Conservation (phyloP, 2,797 vertebrate genomes). For the Steatocranus sp. region DNA sequence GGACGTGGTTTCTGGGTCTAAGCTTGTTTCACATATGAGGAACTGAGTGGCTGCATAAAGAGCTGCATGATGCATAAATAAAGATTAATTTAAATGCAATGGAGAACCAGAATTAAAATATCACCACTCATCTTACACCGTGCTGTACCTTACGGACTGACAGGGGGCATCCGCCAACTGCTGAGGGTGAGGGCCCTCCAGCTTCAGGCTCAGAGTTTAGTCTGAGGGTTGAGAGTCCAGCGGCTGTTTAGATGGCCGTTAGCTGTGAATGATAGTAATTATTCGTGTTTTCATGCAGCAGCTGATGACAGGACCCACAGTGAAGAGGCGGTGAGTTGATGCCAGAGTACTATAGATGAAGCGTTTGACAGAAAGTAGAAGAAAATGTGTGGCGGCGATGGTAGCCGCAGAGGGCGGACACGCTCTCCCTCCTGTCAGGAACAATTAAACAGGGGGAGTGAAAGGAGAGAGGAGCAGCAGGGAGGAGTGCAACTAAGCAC, state of each 20-base stretch:
- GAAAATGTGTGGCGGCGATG: background rate
- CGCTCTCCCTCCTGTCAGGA: slow-evolving; percentile 8
- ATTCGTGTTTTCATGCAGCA: background rate
- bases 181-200: background rate
- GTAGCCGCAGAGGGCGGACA: background rate
- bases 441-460: slow-evolving; percentile 39
- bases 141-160: background rate
- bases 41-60: background rate
- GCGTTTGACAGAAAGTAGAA: background rate
- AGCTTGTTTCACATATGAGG: background rate
- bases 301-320: background rate
- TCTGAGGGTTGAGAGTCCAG: background rate
- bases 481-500: slow-evolving; percentile 24
- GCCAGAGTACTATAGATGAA: background rate
- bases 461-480: slow-evolving; percentile 34
- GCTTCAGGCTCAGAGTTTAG: background rate
- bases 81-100: background rate
- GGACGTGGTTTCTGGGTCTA: background rate
- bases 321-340: background rate
- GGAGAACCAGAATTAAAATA: background rate
- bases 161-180: background rate
- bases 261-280: background rate
- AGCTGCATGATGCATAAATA: background rate
- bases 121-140: background rate
- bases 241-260: background rate